Evolutionary conservation across 2,888 invertebrate genomes (phyloP), one percentile per base, ranked within the genome.

Genomic region (Lepidochitona cinerea): DNA sequence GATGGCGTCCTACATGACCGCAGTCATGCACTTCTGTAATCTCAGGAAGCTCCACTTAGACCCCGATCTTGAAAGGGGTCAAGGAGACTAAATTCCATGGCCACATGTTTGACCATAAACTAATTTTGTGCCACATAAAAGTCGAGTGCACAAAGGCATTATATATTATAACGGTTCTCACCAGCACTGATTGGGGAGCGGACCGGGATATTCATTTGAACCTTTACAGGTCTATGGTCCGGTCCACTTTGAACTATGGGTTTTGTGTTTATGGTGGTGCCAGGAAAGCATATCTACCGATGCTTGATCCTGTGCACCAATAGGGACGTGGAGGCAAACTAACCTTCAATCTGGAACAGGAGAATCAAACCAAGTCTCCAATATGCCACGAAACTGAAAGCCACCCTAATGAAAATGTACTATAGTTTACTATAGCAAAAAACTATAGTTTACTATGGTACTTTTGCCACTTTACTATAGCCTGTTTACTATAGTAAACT

Each of bases 301-400:
- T 59, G 67, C 72, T 80, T 14, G 72, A 80, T 49, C 36, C 76
- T 29, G 37, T 79, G 12, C 80, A 80, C 33, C 18, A 79, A 37
- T 76, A 80, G 64, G 75, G 74, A n/a, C n/a, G n/a, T n/a, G n/a
- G n/a, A n/a, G n/a, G n/a, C n/a, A n/a, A n/a, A n/a, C n/a, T n/a
- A n/a, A n/a, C n/a, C n/a, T n/a, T n/a, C n/a, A n/a, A n/a, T n/a
- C n/a, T n/a, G n/a, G n/a, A n/a, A n/a, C n/a, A n/a, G n/a, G n/a
- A n/a, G n/a, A n/a, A n/a, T n/a, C n/a, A n/a, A n/a, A n/a, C n/a
- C n/a, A n/a, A n/a, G n/a, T n/a, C n/a, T n/a, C n/a, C n/a, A n/a
- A n/a, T n/a, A n/a, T n/a, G n/a, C n/a, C n/a, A n/a, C n/a, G n/a
- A n/a, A n/a, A n/a, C n/a, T n/a, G n/a, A n/a, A n/a, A n/a, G n/a